Evolutionary conservation across 37 sponge, comb jelly and placozoan species (phyloP), one percentile per base, ranked within the genome.

Genomic region (Tethya wilhelma): DNA sequence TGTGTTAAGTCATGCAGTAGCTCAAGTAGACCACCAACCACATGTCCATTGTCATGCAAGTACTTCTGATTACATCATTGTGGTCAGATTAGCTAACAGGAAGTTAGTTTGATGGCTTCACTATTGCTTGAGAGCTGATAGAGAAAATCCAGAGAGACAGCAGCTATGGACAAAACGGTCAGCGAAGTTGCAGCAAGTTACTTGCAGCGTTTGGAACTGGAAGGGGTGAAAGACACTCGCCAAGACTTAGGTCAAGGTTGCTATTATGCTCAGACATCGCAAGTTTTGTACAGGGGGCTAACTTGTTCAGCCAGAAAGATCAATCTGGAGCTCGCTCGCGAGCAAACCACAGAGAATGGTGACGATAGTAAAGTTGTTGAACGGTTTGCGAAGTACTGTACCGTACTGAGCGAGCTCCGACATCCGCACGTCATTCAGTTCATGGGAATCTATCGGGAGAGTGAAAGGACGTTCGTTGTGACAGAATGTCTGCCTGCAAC

Each of bases 361-460:
- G 79, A 62, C 1, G 59, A 71, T 7, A 55, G 40, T 11, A 70
- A 34, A 2, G 59, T 41, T 19, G 34, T 17, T 45, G 63, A 62
- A 46, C 73, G 74, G 17, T 74, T 46, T 20, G 83, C 64, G 30
- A 43, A 38, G 12, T 23, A 56, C 67, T 73, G 74, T 40, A 8
- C 56, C 8, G 30, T 29, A 30, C 56, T 83, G 31, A 19, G 44
- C 7, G 59, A 49, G 22, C 83, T 83, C 1, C 55, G 75, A 20
- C 83, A 83, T 37, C 75, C 83, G 1, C 55, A 83, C 75, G 17
- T 83, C 32, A 37, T 74, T 17, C 83, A 74, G 66, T 83, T 83
- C 67, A 29, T 83, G 0, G 83, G 83, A 2, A 46, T 81, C 22
- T 30, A 60, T 56, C 46, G 62, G 59, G 11, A 5, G 0, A 59